Conservation (phyloP, 2,113 vertebrate species). For the Fulica atra region DNA sequence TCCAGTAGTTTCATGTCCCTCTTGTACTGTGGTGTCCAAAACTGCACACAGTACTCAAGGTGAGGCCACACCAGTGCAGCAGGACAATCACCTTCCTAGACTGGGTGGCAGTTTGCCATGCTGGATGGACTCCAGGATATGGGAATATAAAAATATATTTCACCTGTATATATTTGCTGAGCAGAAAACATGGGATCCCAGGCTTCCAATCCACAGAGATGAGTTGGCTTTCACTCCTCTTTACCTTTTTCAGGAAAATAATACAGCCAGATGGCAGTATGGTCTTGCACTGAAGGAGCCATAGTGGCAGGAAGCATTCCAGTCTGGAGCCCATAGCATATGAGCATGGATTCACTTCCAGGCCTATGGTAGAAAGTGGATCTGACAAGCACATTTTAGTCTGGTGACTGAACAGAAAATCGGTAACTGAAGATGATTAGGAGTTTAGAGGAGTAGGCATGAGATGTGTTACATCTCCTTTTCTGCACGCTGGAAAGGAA, state of each 20-base stretch:
- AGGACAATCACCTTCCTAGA: too few species aligned
- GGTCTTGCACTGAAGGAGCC: not conserved
- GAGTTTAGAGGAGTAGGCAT: not conserved
- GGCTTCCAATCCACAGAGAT: not conserved
- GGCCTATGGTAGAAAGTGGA: not conserved
- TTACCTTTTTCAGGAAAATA: not conserved
- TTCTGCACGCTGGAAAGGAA: not conserved
- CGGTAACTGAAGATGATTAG: not conserved
- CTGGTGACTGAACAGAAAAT: not conserved
- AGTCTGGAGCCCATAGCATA: not conserved
- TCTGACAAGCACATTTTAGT: not conserved
- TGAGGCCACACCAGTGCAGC: too few species aligned
- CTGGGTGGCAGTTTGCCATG: too few species aligned
- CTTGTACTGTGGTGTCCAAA: too few species aligned
- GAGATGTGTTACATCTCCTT: fast-evolving
- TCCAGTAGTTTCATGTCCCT: too few species aligned
- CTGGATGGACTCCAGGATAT: too few species aligned
- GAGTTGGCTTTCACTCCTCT: not conserved
- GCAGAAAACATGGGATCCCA: not conserved
- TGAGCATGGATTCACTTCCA: not conserved
- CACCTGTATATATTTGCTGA: not conserved
- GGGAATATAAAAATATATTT: not conserved
- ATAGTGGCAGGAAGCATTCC: not conserved
- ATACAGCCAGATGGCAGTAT: not conserved
- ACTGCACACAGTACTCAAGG: too few species aligned